These are phyloP conservation scores for Centropus bengalensis DNA, from an alignment of 2,113 vertebrate genomes.

Conservation along the genomic window DNA sequence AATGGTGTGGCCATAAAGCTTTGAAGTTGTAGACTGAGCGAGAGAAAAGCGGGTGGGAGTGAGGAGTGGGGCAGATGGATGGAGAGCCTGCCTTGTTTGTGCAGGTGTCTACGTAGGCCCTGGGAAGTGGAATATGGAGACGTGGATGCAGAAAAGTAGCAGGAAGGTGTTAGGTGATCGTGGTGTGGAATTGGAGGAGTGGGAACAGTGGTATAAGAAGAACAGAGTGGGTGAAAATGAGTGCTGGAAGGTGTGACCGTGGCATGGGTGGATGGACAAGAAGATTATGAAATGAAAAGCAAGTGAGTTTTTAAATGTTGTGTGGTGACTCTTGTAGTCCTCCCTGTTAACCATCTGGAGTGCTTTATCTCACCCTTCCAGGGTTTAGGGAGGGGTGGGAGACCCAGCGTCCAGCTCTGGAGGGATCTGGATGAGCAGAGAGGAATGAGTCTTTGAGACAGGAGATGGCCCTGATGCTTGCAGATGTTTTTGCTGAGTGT, in stretches of 20 bases:
- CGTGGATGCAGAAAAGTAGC: neutral
- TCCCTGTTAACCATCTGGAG: neutral
- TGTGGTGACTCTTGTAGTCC: neutral
- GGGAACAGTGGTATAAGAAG: neutral
- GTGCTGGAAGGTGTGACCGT: neutral
- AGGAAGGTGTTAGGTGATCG: neutral
- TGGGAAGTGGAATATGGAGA: neutral
- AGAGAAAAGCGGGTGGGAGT: neutral
- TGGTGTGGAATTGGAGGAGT: neutral
- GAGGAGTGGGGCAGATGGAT: neutral
- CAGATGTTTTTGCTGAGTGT: neutral
- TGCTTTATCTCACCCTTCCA: neutral
- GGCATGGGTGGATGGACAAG: neutral
- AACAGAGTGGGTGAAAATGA: neutral
- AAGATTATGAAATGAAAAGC: neutral
- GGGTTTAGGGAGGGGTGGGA: neutral
- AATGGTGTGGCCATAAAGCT: neutral
- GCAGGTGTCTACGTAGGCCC: neutral
- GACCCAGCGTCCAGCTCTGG: fast-evolving
- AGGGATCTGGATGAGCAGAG: neutral
- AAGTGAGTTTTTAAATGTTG: neutral
- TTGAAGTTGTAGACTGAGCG: neutral
- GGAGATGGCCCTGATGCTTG: neutral
- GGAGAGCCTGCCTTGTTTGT: too few relatives aligned
- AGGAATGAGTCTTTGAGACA: neutral